Evolutionary conservation across 2,888 invertebrate genomes (phyloP), one percentile per base, ranked within the genome.

Genomic region (Diadegma fenestrale): DNA sequence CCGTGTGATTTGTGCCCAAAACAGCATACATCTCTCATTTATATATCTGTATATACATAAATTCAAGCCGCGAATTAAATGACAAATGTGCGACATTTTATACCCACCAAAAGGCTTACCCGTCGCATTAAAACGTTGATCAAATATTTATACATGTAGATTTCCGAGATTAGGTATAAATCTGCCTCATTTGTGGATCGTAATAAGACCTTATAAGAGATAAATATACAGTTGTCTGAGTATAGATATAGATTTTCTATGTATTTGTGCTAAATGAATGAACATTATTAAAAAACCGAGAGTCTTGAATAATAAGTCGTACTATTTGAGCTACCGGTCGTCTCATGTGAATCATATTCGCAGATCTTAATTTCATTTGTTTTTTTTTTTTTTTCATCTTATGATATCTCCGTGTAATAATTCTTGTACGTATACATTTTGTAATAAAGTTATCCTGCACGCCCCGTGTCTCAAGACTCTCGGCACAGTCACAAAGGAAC

Each of bases 71-170:
- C 71, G 58, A 71, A 85, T 76, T 41, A 77, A 85, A 83, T 83
- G 85, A 86, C 85, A 86, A 86, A 86, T 86, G 85, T 77, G 66
- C 12, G 85, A 73, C 45, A 86, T 86, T 82, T 69, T 73, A 76
- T 68, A 72, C 69, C 48, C 22, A 68, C 72, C 45, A 73, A 71
- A 86, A 63, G 72, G 51, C 64, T 45, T 48, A 66, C 54, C 6
- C 71, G 64, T 26, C 14, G 19, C 45, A 37, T 79, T 73, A 75
- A 58, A 73, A 82, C 80, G 61, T 80, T 51, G 83, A 82, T 68
- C 78, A 83, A 83, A 86, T 86, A 86, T 86, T 83, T 83, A 80
- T 77, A 83, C 76, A 77, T 80, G 85, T 77, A 83, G 83, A 86
- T 86, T 80, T 75, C 33, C 19, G 61, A 77, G 85, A 86, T 86